phyloP scores from a whole-genome alignment of 2,797 vertebrate species.

The Gastrophryne carolinensis region DNA sequence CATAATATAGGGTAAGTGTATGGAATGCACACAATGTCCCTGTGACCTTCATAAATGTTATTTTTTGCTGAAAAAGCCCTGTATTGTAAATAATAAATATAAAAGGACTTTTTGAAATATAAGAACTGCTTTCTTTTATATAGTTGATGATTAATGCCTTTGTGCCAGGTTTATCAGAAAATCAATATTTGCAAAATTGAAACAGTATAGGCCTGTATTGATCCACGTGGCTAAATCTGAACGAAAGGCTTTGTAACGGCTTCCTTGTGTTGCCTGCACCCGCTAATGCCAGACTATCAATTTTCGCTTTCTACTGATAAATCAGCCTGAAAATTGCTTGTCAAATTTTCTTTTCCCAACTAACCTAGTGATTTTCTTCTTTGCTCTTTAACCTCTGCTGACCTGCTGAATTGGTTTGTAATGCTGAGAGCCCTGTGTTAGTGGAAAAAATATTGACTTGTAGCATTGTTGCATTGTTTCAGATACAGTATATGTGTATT shows the following conservation, averaged over 20 bases:
- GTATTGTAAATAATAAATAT: slow-evolving; percentile 40
- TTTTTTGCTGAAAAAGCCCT: not conserved
- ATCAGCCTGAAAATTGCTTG: slow-evolving; percentile 99
- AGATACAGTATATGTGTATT: not conserved
- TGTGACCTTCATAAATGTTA: not conserved
- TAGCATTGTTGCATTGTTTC: not conserved
- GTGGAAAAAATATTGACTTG: slow-evolving; percentile 59
- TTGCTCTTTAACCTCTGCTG: slow-evolving; percentile 85
- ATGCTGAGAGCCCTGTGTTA: slow-evolving; percentile 82
- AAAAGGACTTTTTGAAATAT: slow-evolving; percentile 66
- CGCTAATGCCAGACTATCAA: slow-evolving; percentile 97
- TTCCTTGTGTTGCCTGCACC: slow-evolving; percentile 85
- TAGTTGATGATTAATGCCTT: slow-evolving; percentile 91
- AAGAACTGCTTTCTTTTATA: slow-evolving; percentile 70
- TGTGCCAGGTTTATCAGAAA: slow-evolving; percentile 84
- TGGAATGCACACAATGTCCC: not conserved
- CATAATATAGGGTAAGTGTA: too few relatives aligned
- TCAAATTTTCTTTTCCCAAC: slow-evolving; percentile 85
- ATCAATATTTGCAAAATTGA: slow-evolving; percentile 99
- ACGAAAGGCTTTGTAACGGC: slow-evolving; percentile 91
- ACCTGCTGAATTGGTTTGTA: slow-evolving; percentile 91
- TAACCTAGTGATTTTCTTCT: slow-evolving; percentile 85
- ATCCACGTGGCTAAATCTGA: slow-evolving; percentile 92
- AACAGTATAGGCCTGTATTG: slow-evolving; percentile 99
- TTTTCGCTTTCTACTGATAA: slow-evolving; percentile 99